phyloP scores from a whole-genome alignment of 2,797 vertebrate species.

The Channa striata region DNA sequence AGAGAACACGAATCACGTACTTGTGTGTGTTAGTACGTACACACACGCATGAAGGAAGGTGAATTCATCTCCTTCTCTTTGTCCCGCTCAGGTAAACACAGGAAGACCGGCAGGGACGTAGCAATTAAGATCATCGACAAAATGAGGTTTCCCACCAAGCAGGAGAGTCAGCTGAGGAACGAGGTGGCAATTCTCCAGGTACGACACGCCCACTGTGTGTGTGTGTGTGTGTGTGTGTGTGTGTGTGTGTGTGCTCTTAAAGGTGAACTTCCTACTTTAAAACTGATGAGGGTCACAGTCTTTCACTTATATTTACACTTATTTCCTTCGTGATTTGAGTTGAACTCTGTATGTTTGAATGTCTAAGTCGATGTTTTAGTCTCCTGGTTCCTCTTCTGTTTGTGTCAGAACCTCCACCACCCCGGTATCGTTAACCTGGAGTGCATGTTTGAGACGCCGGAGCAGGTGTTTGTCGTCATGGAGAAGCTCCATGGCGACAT shows the following conservation, averaged over 20 bases:
- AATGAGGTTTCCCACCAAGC: conserved; percentile 81
- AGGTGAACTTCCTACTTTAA: too few relatives aligned
- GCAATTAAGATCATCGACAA: conserved; percentile 87
- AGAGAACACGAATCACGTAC: too few relatives aligned
- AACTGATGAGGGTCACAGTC: too few relatives aligned
- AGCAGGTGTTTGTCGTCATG: conserved; percentile 84
- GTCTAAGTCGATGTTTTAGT: too few relatives aligned
- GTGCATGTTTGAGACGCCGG: conserved; percentile 81
- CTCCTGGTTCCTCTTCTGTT: not conserved
- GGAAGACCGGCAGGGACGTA: conserved; percentile 77
- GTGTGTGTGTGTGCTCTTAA: too few relatives aligned
- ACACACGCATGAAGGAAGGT: too few relatives aligned
- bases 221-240: too few relatives aligned
- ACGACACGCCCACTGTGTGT: too few relatives aligned
- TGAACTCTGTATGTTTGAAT: too few relatives aligned
- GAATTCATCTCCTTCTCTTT: accelerated
- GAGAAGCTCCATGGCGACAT: conserved; percentile 87
- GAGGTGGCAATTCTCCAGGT: conserved; percentile 86
- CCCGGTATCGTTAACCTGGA: conserved; percentile 82
- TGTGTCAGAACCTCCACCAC: conserved; percentile 80
- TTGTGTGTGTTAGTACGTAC: too few relatives aligned
- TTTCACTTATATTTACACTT: too few relatives aligned
- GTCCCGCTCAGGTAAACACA: conserved; percentile 77
- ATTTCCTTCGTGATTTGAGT: too few relatives aligned
- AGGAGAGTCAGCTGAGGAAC: conserved; percentile 84